Evolutionary conservation across 53 echinoderm and acorn worm species (phyloP).

Genomic region (Antedon mediterranea): DNA sequence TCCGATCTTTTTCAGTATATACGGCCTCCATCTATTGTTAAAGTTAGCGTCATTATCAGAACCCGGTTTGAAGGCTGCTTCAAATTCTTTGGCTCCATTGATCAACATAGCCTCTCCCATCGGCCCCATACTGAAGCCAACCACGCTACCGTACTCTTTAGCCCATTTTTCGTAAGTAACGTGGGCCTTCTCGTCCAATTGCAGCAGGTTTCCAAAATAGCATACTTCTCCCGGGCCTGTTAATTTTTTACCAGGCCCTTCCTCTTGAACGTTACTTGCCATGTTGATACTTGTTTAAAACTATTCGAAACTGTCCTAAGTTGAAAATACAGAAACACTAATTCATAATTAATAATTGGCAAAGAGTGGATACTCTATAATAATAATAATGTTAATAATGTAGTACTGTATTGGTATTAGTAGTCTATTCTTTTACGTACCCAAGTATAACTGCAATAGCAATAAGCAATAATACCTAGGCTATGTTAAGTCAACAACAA

Average conservation of each 20-base stretch:
- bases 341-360: too few relatives aligned
- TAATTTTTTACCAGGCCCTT: neutral
- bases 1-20: neutral
- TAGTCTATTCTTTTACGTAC: too few relatives aligned
- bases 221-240: neutral
- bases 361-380: too few relatives aligned
- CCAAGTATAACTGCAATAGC: too few relatives aligned
- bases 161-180: neutral
- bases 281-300: too few relatives aligned
- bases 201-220: neutral
- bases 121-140: neutral
- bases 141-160: neutral
- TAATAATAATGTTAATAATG: too few relatives aligned
- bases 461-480: too few relatives aligned
- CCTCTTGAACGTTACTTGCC: neutral
- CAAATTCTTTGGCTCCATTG: neutral
- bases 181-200: neutral
- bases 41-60: neutral
- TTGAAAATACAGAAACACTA: too few relatives aligned
- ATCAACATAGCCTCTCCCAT: neutral
- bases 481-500: too few relatives aligned
- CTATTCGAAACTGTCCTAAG: too few relatives aligned
- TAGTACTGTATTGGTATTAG: too few relatives aligned
- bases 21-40: neutral
- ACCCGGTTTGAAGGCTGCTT: neutral